Conservation (phyloP, 1,140 invertebrate genomes). For the Notospermus geniculatus region DNA sequence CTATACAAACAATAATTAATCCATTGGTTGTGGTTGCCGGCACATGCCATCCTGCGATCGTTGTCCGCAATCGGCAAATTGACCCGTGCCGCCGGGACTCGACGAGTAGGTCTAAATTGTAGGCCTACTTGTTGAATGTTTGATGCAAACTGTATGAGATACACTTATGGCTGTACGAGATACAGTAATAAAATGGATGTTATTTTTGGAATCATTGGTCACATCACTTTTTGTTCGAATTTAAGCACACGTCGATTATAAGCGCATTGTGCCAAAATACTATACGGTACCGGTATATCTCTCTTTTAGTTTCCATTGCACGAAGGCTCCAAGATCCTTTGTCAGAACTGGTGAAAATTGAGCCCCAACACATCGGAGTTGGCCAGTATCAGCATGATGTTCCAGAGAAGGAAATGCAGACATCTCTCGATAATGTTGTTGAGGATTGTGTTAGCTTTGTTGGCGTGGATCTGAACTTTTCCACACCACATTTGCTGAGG, state of each 20-base stretch:
- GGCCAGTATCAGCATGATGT: slow-evolving; percentile 92
- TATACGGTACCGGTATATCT: slow-evolving; percentile 4
- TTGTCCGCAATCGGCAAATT: too few relatives aligned
- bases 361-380: slow-evolving; percentile 83
- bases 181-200: too few relatives aligned
- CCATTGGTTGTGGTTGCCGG: too few relatives aligned
- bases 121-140: background rate
- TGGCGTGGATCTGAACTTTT: slow-evolving; percentile 85
- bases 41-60: too few relatives aligned
- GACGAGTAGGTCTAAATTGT: too few relatives aligned
- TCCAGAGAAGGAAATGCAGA: slow-evolving; percentile 70
- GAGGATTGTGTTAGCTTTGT: slow-evolving; percentile 86
- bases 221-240: too few relatives aligned
- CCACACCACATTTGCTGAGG: slow-evolving; percentile 75
- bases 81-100: too few relatives aligned
- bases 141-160: too few relatives aligned
- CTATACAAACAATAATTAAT: too few relatives aligned
- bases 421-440: slow-evolving; percentile 69
- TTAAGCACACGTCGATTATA: too few relatives aligned
- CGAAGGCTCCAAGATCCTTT: slow-evolving; percentile 83
- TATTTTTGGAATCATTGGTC: too few relatives aligned
- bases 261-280: background rate
- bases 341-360: slow-evolving; percentile 86
- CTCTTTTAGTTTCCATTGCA: slow-evolving; percentile 72
- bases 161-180: too few relatives aligned